Percentiles rank a stretch among this genome's conserved stretches.
These are phyloP conservation scores for Garrulus glandarius DNA, from an alignment of 2,797 vertebrate species.

Conservation along the genomic window DNA sequence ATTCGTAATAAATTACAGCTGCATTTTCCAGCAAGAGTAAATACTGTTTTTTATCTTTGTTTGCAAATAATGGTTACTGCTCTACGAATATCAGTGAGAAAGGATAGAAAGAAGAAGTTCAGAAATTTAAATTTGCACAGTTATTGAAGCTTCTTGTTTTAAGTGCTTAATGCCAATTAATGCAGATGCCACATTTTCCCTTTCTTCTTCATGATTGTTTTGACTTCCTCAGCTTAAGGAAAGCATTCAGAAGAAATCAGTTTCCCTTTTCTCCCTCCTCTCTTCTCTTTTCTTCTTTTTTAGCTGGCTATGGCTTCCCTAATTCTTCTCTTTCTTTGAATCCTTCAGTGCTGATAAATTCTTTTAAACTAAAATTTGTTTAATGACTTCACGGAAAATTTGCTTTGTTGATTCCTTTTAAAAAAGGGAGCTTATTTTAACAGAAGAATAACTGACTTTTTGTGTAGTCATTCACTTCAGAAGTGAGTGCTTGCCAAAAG, in stretches of 20 bases:
- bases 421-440: background rate
- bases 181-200: constrained; percentile 18
- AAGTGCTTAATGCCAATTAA: constrained; percentile 52
- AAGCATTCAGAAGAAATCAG: constrained; percentile 43
- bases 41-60: constrained; percentile 38
- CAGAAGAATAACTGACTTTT: background rate
- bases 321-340: constrained; percentile 30
- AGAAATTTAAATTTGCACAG: constrained; percentile 47
- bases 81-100: constrained; percentile 48
- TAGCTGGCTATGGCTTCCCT: background rate
- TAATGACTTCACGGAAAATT: background rate
- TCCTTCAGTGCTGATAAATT: constrained; percentile 55
- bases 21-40: constrained; percentile 52
- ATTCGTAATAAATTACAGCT: constrained; percentile 51
- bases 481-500: background rate
- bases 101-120: constrained; percentile 26
- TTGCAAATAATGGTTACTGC: constrained; percentile 42
- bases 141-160: constrained; percentile 46
- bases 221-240: constrained; percentile 43
- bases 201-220: constrained; percentile 53
- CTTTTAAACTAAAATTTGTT: constrained; percentile 52
- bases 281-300: background rate
- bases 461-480: background rate
- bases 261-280: background rate
- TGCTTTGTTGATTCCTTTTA: constrained; percentile 1